Evolutionary conservation across 2,113 vertebrate species (phyloP), one percentile per base, ranked within the genome.

Genomic region (Pteruthius melanotis): DNA sequence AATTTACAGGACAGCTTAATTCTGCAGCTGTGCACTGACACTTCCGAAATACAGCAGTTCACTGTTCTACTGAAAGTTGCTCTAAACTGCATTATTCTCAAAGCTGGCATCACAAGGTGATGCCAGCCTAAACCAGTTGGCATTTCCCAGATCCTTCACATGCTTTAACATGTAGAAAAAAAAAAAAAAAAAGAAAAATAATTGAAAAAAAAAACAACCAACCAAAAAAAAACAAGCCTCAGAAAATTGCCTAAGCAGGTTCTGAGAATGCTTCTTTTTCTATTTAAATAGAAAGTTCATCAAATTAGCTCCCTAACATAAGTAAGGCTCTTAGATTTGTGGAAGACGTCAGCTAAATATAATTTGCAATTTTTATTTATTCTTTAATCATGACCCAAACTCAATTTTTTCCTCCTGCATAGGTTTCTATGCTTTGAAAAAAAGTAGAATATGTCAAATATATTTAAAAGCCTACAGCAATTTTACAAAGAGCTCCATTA

Each of bases 401-500:
- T 80, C 30, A 47, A 5, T 70, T 77, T 74, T 91, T 78, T 24
- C 7, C 17, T 78, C 13, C 37, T 54, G 40, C 39, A 57, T 31
- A 66, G 44, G 6, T 10, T 66, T 76, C 57, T 49, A 10, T 26
- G 14, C 12, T n/a, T 47, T 42, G 39, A 15, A 56, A 88, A 40
- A 94, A 65, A 74, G 18, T 9, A 83, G 31, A 50, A 60, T 26
- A 31, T 7, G 33, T 63, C 45, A 91, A 91, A 88, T 70, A 79
- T 33, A 89, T 85, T 88, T 80, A 84, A 35, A 93, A 84, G 68
- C 68, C 84, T 75, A 63, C 30, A 60, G 68, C 75, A 88, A 63
- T 90, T 95, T 74, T 88, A 27, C 57, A 88, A 90, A 90, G n/a
- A 91, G 54, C 30, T 86, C 91, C 49, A 63, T 95, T 90, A 70